Evolutionary conservation across 2,888 invertebrate genomes (phyloP).

Genomic region (Trichopria drosophilae): DNA sequence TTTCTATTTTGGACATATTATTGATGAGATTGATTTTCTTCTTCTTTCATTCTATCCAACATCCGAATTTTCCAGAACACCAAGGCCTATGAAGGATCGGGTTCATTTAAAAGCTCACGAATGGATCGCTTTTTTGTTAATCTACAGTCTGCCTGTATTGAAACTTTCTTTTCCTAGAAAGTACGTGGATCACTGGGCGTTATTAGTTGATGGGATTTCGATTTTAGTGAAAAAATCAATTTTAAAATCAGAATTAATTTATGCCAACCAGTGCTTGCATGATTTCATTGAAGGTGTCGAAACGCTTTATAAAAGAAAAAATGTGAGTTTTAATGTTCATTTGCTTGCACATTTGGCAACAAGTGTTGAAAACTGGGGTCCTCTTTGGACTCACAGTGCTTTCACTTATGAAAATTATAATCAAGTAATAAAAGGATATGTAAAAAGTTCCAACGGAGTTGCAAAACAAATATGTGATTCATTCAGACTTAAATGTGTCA

Average conservation of each 20-base stretch:
- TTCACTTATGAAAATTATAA: slow-evolving; percentile 30
- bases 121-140: no score
- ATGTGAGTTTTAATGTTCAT: slow-evolving; percentile 16
- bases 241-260: slow-evolving; percentile 19
- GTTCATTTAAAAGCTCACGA: no score
- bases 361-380: no score
- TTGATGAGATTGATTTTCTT: slow-evolving; percentile 13
- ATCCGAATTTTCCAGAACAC: slow-evolving; percentile 21
- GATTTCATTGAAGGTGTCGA: slow-evolving; percentile 21
- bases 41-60: slow-evolving; percentile 13
- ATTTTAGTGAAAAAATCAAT: no score
- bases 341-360: slow-evolving; percentile 16
- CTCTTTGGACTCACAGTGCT: no score
- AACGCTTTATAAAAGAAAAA: slow-evolving; percentile 13
- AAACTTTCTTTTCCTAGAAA: no score
- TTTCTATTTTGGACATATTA: slow-evolving; percentile 12
- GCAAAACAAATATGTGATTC: slow-evolving; percentile 23
- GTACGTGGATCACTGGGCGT: no score
- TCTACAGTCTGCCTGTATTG: no score
- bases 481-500: slow-evolving; percentile 8
- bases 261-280: slow-evolving; percentile 12
- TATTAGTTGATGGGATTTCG: no score
- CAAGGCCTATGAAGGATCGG: no score
- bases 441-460: slow-evolving; percentile 27
- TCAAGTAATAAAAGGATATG: slow-evolving; percentile 12